Conservation (phyloP, 2,797 vertebrate genomes). For the Epinephelus malabaricus region DNA sequence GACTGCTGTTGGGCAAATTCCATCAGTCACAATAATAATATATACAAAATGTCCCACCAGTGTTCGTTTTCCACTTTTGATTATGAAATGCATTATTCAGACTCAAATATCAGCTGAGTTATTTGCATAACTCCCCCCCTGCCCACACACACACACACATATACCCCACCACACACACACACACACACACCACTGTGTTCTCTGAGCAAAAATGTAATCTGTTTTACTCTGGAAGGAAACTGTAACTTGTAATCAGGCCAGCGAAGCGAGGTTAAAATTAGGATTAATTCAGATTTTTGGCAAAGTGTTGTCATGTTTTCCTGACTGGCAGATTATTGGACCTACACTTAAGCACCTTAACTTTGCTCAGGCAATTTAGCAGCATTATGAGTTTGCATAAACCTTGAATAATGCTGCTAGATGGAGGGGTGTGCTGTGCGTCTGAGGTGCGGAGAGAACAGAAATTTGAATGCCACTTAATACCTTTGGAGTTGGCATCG, state of each 20-base stretch:
- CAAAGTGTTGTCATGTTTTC: conserved; percentile 58
- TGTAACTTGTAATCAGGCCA: conserved; percentile 51
- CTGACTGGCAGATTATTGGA: conserved; percentile 60
- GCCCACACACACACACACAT: too few relatives aligned
- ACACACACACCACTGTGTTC: conserved; percentile 37
- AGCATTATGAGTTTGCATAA: conserved; percentile 66
- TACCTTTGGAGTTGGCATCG: conserved; percentile 26
- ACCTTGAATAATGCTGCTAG: conserved; percentile 52
- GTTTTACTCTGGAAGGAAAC: conserved; percentile 37
- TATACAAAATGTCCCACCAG: conserved; percentile 64
- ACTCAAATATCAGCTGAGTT: conserved; percentile 63
- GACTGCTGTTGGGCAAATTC: conserved; percentile 60
- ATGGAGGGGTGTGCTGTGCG: conserved; percentile 27
- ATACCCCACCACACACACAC: too few relatives aligned
- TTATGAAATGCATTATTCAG: conserved; percentile 81
- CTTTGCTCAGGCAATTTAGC: conserved; percentile 60
- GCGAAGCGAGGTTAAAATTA: conserved; percentile 44
- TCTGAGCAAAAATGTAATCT: conserved; percentile 46
- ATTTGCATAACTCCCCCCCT: conserved; percentile 70
- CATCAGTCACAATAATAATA: conserved; percentile 63
- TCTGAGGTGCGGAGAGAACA: conserved; percentile 26
- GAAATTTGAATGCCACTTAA: conserved; percentile 44
- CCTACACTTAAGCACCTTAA: conserved; percentile 60
- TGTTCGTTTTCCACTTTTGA: conserved; percentile 69
- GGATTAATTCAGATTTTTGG: conserved; percentile 54